These are phyloP conservation scores for Carassius auratus DNA, from an alignment of 2,113 vertebrate genomes.

Conservation along the genomic window DNA sequence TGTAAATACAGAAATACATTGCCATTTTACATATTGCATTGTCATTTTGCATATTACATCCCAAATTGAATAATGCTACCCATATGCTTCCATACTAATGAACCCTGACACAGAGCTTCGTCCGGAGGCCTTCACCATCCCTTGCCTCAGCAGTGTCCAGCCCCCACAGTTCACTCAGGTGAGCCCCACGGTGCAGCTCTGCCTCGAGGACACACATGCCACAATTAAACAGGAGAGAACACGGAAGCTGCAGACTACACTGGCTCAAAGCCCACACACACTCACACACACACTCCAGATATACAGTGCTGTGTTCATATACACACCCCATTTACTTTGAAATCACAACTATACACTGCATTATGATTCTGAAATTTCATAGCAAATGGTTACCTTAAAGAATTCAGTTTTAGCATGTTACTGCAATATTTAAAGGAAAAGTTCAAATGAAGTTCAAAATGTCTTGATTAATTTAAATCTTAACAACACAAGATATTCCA, in stretches of 20 bases:
- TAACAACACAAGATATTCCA: not conserved
- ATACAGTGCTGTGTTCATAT: no score
- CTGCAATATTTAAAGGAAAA: not conserved
- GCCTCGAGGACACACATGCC: conserved; percentile 56
- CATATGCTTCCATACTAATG: no score
- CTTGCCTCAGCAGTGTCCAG: conserved; percentile 46
- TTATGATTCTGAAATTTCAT: not conserved
- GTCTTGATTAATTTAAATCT: not conserved
- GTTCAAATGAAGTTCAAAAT: not conserved
- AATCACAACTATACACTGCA: not conserved
- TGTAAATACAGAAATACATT: no score
- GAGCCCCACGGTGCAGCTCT: conserved; percentile 60
- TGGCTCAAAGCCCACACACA: conserved; percentile 7
- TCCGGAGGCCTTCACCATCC: conserved; percentile 44
- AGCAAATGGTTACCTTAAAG: not conserved
- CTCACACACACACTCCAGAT: not conserved
- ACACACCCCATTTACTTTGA: no score
- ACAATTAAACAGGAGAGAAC: conserved; percentile 69
- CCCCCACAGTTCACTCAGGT: conserved; percentile 64
- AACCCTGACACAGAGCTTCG: conserved; percentile 43
- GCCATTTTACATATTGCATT: no score
- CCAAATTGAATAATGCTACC: no score
- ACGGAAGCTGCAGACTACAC: conserved; percentile 64
- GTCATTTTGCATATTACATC: no score
- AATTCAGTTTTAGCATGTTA: not conserved